Percentiles rank a stretch among this genome's conserved stretches.
Evolutionary conservation across 2,888 invertebrate species (phyloP).

Genomic region (Pollenia angustigena): DNA sequence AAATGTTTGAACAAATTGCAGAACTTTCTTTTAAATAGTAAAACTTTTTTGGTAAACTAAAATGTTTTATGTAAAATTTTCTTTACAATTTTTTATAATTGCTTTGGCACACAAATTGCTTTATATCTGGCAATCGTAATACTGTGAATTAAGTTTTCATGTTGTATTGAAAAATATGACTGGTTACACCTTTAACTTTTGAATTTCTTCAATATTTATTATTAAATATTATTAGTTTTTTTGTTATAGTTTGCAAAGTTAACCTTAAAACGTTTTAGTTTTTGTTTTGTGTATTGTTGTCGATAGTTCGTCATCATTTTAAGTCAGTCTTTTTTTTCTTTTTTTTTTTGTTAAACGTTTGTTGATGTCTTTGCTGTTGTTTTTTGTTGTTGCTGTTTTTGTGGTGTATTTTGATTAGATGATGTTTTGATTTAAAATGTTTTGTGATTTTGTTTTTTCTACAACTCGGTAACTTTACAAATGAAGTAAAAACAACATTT

Average conservation of each 20-base stretch:
- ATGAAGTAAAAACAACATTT: constrained; percentile 16
- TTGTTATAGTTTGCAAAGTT: constrained; percentile 35
- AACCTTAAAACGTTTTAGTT: constrained; percentile 55
- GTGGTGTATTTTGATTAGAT: constrained; percentile 25
- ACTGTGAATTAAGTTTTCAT: constrained; percentile 7
- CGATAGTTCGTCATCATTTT: constrained; percentile 54
- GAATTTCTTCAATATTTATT: constrained; percentile 50
- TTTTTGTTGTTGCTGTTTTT: background rate
- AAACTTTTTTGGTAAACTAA: too few species aligned
- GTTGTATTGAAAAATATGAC: background rate
- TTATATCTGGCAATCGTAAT: background rate
- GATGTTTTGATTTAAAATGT: constrained; percentile 37
- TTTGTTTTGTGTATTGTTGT: constrained; percentile 39
- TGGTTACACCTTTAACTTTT: constrained; percentile 50
- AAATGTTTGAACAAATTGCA: too few species aligned
- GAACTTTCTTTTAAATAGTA: too few species aligned
- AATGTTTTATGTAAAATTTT: too few species aligned
- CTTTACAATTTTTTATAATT: too few species aligned
- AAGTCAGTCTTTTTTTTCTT: constrained; percentile 20
- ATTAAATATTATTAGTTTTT: background rate
- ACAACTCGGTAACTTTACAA: constrained; percentile 27
- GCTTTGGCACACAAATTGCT: too few species aligned
- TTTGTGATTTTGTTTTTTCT: constrained; percentile 27
- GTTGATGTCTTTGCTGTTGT: constrained; percentile 14
- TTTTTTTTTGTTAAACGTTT: constrained; percentile 27